Evolutionary conservation across 2,113 vertebrate species (phyloP), one percentile per base, ranked within the genome.

Genomic region (Platanista minor): DNA sequence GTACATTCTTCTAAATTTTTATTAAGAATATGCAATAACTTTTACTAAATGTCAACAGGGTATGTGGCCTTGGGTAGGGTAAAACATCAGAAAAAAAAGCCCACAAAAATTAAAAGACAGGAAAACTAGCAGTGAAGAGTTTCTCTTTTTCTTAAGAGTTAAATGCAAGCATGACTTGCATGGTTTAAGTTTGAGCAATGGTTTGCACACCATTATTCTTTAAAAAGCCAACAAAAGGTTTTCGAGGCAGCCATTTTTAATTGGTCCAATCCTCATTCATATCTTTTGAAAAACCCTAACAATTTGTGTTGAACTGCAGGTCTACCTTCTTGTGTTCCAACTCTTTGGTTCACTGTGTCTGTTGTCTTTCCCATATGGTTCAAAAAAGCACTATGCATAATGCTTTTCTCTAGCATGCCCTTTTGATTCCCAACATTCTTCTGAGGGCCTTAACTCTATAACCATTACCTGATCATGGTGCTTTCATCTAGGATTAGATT

Each of bases 401-500:
- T 92, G 97, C 97, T 92, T 98, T 98, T 97, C 95, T 98, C 95
- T 94, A 83, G 82, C 61, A 5, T 95, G 94, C 66, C 96, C 97
- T 98, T 98, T 98, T 97, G 97, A 97, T 96, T 98, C 96, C 96
- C 82, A 90, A 87, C 97, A 98, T 97, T 97, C 97, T 97, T 97
- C 96, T 18, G 81, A 92, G 87, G 91, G 97, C 98, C 98, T 96
- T 95, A 96, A 95, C 97, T 97, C 97, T 96, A 84, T 95, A 92
- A 86, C 97, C 98, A 98, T 97, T 98, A 98, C 98, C 98, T 98
- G 98, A 97, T 96, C 96, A 80, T 85, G 96, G 84, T n/a, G 92
- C 98, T 98, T 98, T 98, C 98, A 98, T 98, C 93, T 97, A 46
- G 98, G 98, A 98, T 98, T 98, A 98, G 97, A 95, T 96, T 97